Conservation (phyloP, 2,797 vertebrate genomes). For the Malurus splendens region DNA sequence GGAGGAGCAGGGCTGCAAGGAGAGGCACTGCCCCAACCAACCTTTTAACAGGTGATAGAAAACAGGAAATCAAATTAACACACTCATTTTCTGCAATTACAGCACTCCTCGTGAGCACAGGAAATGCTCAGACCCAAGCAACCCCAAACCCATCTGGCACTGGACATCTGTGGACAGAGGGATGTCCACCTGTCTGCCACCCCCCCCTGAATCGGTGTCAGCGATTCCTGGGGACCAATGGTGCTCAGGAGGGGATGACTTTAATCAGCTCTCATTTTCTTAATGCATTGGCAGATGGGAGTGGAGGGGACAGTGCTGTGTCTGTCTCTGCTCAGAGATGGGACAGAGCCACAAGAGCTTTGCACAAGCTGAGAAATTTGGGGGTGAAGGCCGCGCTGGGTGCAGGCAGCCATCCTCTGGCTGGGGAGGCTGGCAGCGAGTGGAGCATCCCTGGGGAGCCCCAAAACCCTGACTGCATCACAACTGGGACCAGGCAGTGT, state of each 20-base stretch:
- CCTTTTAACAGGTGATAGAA: not conserved
- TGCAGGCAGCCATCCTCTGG: accelerated
- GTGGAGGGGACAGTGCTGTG: accelerated
- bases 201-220: not conserved
- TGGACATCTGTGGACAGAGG: not conserved
- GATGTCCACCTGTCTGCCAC: not conserved
- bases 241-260: not conserved
- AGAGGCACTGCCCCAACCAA: not conserved
- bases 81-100: not conserved
- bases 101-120: not conserved
- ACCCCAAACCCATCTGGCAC: not conserved
- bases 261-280: slow-evolving; percentile 49
- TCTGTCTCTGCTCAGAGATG: accelerated
- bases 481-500: accelerated
- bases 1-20: not conserved
- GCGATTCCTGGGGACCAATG: not conserved
- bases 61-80: not conserved
- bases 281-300: slow-evolving; percentile 12
- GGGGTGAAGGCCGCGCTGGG: accelerated
- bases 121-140: not conserved
- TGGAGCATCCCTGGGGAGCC: not conserved
- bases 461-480: not conserved
- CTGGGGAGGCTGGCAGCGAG: not conserved
- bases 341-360: not conserved
- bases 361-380: accelerated